Percentiles rank a stretch among this genome's conserved stretches.
Conservation (phyloP, 2,888 invertebrate genomes). For the Lysandra coridon region DNA sequence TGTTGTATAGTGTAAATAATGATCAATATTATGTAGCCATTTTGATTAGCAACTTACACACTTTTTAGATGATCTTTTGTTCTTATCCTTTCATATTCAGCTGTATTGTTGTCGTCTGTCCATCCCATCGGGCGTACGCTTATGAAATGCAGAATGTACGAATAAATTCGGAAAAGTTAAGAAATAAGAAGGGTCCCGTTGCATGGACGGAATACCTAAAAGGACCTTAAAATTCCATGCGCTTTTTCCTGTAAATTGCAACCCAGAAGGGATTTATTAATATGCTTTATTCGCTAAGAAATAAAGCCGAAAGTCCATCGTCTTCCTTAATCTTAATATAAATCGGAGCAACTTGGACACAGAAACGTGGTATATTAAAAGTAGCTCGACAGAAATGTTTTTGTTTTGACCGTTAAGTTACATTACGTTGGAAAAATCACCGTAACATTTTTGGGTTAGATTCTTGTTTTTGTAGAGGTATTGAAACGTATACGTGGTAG, state of each 20-base stretch:
- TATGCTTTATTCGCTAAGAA: constrained; percentile 16
- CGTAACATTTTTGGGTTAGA: background rate
- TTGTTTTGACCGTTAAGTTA: background rate
- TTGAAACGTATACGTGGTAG: background rate
- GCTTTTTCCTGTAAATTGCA: constrained; percentile 40
- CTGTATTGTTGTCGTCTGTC: constrained; percentile 27
- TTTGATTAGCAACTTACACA: background rate
- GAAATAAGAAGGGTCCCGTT: constrained; percentile 51
- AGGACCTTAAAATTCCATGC: constrained; percentile 59
- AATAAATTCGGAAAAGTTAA: constrained; percentile 47
- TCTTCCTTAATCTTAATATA: constrained; percentile 18
- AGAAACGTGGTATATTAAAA: constrained; percentile 12
- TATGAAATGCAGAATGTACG: constrained; percentile 60
- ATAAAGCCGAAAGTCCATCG: constrained; percentile 32
- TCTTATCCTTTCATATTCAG: constrained; percentile 22
- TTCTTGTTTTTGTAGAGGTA: background rate
- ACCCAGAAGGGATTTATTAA: background rate
- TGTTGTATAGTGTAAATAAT: no score
- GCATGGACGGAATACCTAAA: constrained; percentile 66
- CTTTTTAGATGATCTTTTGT: background rate
- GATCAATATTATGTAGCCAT: no score
- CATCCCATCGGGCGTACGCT: constrained; percentile 39
- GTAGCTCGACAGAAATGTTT: constrained; percentile 1
- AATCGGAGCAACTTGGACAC: constrained; percentile 11
- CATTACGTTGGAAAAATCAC: background rate